phyloP scores from a whole-genome alignment of 2,797 vertebrate genomes.

The Pempheris klunzingeri region DNA sequence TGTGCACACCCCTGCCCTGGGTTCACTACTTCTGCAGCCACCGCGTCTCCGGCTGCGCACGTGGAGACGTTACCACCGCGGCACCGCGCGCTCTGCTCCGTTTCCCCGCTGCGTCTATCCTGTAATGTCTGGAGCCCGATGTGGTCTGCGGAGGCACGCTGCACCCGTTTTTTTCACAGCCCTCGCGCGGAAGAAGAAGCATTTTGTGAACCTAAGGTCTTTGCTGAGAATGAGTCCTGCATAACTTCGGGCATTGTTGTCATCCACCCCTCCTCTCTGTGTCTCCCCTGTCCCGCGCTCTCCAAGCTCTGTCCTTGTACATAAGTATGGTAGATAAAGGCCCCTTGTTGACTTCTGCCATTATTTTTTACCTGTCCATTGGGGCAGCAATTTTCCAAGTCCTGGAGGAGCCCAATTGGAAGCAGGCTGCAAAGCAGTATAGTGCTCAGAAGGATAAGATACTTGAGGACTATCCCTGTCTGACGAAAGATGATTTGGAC shows the following conservation, averaged over 20 bases:
- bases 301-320: slow-evolving; percentile 48
- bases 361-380: slow-evolving; percentile 98
- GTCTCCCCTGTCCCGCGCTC: slow-evolving; percentile 44
- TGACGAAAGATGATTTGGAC: slow-evolving; percentile 90
- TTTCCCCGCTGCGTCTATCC: slow-evolving; percentile 6
- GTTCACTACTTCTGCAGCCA: slow-evolving; percentile 16
- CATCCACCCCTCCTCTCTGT: slow-evolving; percentile 37
- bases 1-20: slow-evolving; percentile 4
- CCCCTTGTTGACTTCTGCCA: slow-evolving; percentile 95
- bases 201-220: slow-evolving; percentile 7
- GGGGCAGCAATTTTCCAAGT: slow-evolving; percentile 99
- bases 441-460: slow-evolving; percentile 86
- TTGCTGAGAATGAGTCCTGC: slow-evolving; percentile 68
- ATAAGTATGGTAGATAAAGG: slow-evolving; percentile 96
- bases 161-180: slow-evolving; percentile 21
- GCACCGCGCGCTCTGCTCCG: slow-evolving; percentile 19
- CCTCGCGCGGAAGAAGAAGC: slow-evolving; percentile 42
- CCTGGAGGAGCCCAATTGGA: slow-evolving; percentile 96
- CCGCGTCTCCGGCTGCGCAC: slow-evolving; percentile 53
- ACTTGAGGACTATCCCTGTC: slow-evolving; percentile 91
- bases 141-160: slow-evolving; percentile 33
- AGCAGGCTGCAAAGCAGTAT: slow-evolving; percentile 86
- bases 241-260: slow-evolving; percentile 43
- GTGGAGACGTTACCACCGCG: slow-evolving; percentile 55
- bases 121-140: slow-evolving; percentile 46